A percentile compares a stretch with the other conserved stretches of the same genome.
Conservation (phyloP, 2,888 invertebrate genomes). For the Xestia xanthographa region DNA sequence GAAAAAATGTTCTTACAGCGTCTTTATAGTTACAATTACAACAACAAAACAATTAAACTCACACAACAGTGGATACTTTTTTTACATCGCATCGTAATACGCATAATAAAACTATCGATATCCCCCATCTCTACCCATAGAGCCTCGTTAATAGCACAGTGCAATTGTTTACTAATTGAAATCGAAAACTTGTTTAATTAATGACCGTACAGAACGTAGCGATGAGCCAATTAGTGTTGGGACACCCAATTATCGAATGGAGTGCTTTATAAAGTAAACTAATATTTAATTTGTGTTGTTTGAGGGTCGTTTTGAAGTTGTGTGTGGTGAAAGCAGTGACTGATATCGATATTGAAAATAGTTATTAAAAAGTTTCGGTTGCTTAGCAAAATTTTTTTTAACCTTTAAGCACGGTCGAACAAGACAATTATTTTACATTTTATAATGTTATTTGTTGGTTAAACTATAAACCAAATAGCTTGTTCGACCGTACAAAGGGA, state of each 20-base stretch:
- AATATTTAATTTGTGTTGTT: slow-evolving; percentile 53
- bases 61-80: not conserved
- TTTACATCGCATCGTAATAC: not conserved
- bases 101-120: slow-evolving; percentile 44
- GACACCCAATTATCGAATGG: slow-evolving; percentile 70
- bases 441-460: too few species aligned
- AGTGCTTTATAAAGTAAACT: slow-evolving; percentile 46
- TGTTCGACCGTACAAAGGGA: too few species aligned
- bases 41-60: not conserved
- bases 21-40: not conserved
- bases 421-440: too few species aligned
- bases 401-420: too few species aligned
- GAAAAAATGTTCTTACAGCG: not conserved
- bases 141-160: slow-evolving; percentile 60
- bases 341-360: not conserved
- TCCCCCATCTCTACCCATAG: slow-evolving; percentile 47
- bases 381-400: too few species aligned
- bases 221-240: slow-evolving; percentile 78
- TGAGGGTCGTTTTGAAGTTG: slow-evolving; percentile 6
- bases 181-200: slow-evolving; percentile 85
- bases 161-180: slow-evolving; percentile 83
- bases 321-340: not conserved
- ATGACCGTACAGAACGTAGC: slow-evolving; percentile 70
- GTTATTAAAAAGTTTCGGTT: too few species aligned
- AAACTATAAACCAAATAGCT: too few species aligned